Evolutionary conservation across 2,888 invertebrate species (phyloP).

Genomic region (Stenotaenia linearis): DNA sequence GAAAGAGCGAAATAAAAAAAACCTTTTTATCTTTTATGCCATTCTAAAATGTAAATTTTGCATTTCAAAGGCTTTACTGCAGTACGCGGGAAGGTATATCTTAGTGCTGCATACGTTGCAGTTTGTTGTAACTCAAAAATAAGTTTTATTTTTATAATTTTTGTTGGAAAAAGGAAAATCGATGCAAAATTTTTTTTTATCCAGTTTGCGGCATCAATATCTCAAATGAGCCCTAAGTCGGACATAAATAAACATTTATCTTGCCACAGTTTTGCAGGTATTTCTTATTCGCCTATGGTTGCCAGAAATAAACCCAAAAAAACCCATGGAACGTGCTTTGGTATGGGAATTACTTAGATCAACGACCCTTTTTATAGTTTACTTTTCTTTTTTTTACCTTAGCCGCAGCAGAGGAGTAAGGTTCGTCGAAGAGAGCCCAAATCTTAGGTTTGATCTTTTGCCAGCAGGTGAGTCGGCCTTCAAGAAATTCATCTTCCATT

Average conservation of each 20-base stretch:
- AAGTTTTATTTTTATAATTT: no score
- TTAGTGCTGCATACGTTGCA: no score
- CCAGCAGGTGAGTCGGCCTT: conserved; percentile 90
- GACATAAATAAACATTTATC: no score
- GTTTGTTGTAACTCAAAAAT: no score
- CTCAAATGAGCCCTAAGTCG: background rate
- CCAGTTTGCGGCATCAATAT: background rate
- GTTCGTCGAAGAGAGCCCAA: conserved; percentile 99
- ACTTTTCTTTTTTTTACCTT: conserved; percentile 63
- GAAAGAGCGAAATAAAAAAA: no score
- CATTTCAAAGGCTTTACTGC: no score
- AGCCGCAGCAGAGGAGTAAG: conserved; percentile 94
- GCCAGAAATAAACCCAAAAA: background rate
- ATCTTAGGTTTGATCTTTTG: conserved; percentile 94
- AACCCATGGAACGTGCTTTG: background rate
- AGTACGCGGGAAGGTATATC: no score
- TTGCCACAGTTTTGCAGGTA: background rate
- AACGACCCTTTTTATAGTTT: background rate
- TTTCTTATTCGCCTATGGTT: background rate
- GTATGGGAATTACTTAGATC: background rate
- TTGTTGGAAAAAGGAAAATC: background rate
- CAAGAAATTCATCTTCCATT: conserved; percentile 88
- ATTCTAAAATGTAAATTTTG: no score
- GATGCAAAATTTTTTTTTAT: background rate
- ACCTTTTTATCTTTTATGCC: no score